Conservation (phyloP, 2,888 invertebrate genomes). For the Cylindroiulus punctatus region DNA sequence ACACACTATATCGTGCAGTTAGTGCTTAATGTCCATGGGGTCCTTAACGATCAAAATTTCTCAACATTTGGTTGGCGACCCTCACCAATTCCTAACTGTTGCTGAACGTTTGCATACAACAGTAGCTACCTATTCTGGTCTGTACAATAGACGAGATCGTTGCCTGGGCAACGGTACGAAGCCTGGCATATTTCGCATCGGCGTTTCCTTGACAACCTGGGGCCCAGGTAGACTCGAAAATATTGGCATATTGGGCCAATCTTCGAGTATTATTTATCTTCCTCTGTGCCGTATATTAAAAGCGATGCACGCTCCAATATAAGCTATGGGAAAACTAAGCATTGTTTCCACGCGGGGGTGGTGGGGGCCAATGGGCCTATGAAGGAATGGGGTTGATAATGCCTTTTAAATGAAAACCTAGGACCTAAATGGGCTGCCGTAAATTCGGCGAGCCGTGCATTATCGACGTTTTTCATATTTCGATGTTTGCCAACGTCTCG, state of each 20-base stretch:
- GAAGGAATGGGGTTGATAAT: constrained; percentile 24
- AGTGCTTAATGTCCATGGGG: no score
- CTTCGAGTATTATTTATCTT: constrained; percentile 36
- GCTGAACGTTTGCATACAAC: constrained; percentile 3
- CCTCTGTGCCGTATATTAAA: not conserved
- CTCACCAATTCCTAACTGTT: not conserved
- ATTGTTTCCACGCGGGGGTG: not conserved
- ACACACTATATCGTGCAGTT: no score
- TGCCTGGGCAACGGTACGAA: not conserved
- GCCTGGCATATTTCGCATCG: not conserved
- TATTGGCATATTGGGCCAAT: constrained; percentile 38
- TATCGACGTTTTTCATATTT: not conserved
- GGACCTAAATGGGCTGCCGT: not conserved
- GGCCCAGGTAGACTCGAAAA: constrained; percentile 3
- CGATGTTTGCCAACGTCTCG: not conserved
- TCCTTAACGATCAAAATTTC: no score
- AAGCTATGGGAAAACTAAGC: not conserved
- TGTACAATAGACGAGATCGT: constrained; percentile 13
- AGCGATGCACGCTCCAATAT: not conserved
- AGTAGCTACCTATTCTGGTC: not conserved
- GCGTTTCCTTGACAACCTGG: not conserved
- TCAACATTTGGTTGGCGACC: no score
- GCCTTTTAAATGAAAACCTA: constrained; percentile 23
- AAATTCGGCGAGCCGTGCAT: not conserved
- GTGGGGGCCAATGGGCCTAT: not conserved